Conservation (phyloP, 2,113 vertebrate genomes). For the Cryptomyrus ogoouensis region DNA sequence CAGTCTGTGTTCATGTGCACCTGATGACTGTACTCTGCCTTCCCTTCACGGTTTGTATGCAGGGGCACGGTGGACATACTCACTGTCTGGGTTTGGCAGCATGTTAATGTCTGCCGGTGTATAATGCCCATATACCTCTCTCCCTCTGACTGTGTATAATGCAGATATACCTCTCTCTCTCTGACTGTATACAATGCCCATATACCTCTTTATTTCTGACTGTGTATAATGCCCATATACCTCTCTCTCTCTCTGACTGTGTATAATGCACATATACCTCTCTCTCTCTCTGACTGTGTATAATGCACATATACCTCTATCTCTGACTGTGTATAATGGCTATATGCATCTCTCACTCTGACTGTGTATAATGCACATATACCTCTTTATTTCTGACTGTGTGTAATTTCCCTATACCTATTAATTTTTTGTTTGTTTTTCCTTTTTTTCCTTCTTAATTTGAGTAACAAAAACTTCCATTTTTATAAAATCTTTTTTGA, state of each 20-base stretch:
- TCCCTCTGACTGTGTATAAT: neutral
- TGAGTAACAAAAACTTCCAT: neutral
- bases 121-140: neutral
- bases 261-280: neutral
- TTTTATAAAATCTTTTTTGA: neutral
- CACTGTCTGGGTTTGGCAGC: neutral
- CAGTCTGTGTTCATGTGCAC: neutral
- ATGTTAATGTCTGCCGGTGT: neutral
- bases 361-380: neutral
- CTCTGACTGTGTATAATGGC: neutral
- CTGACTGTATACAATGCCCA: neutral
- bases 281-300: neutral
- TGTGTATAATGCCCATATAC: neutral
- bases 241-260: neutral
- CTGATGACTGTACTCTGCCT: neutral
- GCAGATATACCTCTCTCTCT: neutral
- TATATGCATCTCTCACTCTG: neutral
- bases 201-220: neutral
- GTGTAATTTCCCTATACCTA: neutral
- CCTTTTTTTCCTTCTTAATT: neutral
- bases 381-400: neutral
- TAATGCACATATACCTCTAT: neutral
- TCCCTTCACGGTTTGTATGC: neutral
- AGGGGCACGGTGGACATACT: neutral
- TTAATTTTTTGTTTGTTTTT: neutral